phyloP scores from a whole-genome alignment of 2,113 vertebrate species.

The Okapia johnstoni region DNA sequence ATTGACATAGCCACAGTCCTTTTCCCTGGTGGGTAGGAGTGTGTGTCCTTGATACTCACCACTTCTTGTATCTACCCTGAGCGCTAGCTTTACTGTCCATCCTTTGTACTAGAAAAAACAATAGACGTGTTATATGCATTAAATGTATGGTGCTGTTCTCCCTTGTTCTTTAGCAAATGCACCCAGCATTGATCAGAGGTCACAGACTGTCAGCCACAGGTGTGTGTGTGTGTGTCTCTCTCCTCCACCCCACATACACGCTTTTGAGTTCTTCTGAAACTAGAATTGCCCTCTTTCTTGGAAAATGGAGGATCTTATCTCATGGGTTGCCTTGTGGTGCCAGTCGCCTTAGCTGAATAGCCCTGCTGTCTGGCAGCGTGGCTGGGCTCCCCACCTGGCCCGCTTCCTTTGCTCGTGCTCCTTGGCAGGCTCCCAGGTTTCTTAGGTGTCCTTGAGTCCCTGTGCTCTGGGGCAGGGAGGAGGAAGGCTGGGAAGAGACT shows the following conservation, averaged over 20 bases:
- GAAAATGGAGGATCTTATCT: background rate
- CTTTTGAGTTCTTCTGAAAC: background rate
- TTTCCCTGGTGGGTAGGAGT: background rate
- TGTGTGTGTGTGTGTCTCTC: background rate
- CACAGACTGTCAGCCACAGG: background rate
- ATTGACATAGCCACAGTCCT: background rate
- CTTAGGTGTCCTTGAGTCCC: background rate
- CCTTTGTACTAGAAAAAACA: background rate
- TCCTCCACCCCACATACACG: background rate
- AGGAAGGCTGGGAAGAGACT: background rate
- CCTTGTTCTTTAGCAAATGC: background rate
- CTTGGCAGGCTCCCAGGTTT: background rate
- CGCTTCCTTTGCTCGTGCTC: background rate
- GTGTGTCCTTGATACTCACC: background rate
- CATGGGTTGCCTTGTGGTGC: background rate
- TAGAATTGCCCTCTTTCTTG: background rate
- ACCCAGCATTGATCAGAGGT: background rate
- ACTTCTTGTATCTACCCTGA: background rate
- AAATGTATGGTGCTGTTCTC: background rate
- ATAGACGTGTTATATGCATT: background rate
- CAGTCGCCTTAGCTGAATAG: background rate
- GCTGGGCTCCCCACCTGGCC: background rate
- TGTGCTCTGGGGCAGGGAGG: background rate
- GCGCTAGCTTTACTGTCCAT: background rate
- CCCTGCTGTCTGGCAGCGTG: background rate